These are phyloP conservation scores for Tetraneura akinire DNA, from an alignment of 1,140 invertebrate genomes.

Conservation along the genomic window DNA sequence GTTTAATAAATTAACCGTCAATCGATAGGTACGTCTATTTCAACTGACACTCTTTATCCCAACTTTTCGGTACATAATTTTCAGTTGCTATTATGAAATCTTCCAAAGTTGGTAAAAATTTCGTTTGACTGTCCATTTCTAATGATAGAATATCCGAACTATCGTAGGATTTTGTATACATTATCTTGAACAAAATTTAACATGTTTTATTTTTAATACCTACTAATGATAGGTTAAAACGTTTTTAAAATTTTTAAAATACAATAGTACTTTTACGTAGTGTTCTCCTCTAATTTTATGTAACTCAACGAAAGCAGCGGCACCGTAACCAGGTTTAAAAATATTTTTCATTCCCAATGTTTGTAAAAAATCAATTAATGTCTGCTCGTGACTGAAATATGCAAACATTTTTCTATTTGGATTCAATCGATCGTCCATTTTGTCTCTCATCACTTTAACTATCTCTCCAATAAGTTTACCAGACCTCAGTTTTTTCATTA, in stretches of 20 bases:
- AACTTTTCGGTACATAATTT: conserved; percentile 47
- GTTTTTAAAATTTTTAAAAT: too few species aligned
- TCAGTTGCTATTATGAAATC: conserved; percentile 34
- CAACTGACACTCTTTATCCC: conserved; percentile 45
- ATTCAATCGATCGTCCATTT: conserved; percentile 34
- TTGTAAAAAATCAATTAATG: conserved; percentile 41
- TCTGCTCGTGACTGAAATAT: conserved; percentile 42
- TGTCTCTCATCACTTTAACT: conserved; percentile 29
- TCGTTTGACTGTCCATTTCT: conserved; percentile 29
- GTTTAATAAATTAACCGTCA: too few species aligned
- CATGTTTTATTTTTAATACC: too few species aligned
- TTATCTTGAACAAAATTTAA: conserved; percentile 17
- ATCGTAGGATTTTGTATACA: conserved; percentile 40
- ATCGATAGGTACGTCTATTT: too few species aligned
- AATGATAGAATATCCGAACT: conserved; percentile 38
- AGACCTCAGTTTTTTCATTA: conserved; percentile 41
- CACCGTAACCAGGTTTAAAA: conserved; percentile 39
- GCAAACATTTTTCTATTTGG: conserved; percentile 42
- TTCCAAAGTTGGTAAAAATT: conserved; percentile 44
- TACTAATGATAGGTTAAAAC: too few species aligned
- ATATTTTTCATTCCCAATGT: conserved; percentile 44
- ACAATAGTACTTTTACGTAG: conserved; percentile 38
- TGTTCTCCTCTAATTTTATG: conserved; percentile 41
- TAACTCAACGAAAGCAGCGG: conserved; percentile 24
- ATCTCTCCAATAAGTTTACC: conserved; percentile 47